phyloP scores from a whole-genome alignment of 2,888 invertebrate genomes.

The Orchestes rusci region DNA sequence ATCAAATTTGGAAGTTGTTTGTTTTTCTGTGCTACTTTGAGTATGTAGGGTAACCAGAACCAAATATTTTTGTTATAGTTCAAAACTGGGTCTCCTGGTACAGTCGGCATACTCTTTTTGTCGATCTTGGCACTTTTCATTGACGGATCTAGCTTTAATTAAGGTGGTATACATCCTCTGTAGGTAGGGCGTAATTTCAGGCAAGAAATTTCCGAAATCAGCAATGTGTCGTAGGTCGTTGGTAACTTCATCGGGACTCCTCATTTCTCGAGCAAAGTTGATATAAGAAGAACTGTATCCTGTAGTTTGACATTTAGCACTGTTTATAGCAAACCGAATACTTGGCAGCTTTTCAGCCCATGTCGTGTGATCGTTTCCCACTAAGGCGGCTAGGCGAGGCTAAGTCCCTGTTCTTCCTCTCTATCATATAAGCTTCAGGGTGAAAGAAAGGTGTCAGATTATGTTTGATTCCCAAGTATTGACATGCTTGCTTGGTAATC shows the following conservation, averaged over 20 bases:
- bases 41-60: conserved; percentile 28
- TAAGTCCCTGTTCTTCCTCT: conserved; percentile 31
- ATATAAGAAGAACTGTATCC: conserved; percentile 35
- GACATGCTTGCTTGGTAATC: conserved; percentile 32
- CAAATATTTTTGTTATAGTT: too few species aligned
- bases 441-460: conserved; percentile 29
- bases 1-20: conserved; percentile 30
- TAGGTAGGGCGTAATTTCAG: too few species aligned
- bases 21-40: conserved; percentile 26
- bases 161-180: too few species aligned
- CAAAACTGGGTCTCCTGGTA: too few species aligned
- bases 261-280: conserved; percentile 35
- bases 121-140: too few species aligned
- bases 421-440: conserved; percentile 23
- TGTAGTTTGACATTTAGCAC: conserved; percentile 10
- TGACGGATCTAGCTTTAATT: too few species aligned
- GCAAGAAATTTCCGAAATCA: background rate
- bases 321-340: too few species aligned
- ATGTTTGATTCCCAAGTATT: too few species aligned
- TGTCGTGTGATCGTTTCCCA: too few species aligned
- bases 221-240: background rate
- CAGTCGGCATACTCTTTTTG: too few species aligned
- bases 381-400: too few species aligned
- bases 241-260: conserved; percentile 32
- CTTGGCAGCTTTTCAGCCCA: too few species aligned